Evolutionary conservation across 2,888 invertebrate genomes (phyloP), one percentile per base, ranked within the genome.

Genomic region (Campaea margaritaria): DNA sequence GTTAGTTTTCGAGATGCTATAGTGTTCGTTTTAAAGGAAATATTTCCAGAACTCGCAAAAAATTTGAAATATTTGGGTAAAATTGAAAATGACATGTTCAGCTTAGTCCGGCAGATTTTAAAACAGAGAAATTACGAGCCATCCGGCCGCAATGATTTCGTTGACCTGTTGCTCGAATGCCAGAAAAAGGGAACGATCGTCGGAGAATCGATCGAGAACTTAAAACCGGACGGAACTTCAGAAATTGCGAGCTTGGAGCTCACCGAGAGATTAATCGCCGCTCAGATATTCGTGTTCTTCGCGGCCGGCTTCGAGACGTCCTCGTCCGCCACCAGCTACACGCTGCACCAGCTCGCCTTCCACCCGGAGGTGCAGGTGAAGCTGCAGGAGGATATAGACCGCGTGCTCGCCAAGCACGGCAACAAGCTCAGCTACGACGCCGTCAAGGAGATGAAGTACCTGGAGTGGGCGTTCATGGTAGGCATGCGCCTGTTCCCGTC

Each of bases 231-330:
- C 31, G 85, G 85, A 1, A 75, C 68, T 0, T 65, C 80, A 1
- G 73, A 74, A 15, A 13, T 14, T 1, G 73, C 75, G 0, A 65
- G 73, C 4, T 39, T 84, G n/a, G 85, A 84, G 54, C 62, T 84
- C 63, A 75, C 79, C 28, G 79, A 82, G 28, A 52, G 70, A 0
- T 52, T 83, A 46, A 69, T 84, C 41, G 83, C 82, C 0, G 85
- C 86, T 11, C 85, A 86, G 54, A 79, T 77, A 0, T 87, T 89
- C 44, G 76, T 89, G 10, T 89, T 89, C 65, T 87, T 88, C 42
- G 85, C 85, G 0, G 93, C 92, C 0, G 93, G 93, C 0, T 93
- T 91, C 47, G 93, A 93, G 62, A 91, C 93, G 0, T 93, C 92
- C 0, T 91, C 93, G 0, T 86, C 89, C 0, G 85, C 89, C 0